These are phyloP conservation scores for Psilanteris sp. DNA, from an alignment of 1,140 invertebrate species.

Conservation along the genomic window DNA sequence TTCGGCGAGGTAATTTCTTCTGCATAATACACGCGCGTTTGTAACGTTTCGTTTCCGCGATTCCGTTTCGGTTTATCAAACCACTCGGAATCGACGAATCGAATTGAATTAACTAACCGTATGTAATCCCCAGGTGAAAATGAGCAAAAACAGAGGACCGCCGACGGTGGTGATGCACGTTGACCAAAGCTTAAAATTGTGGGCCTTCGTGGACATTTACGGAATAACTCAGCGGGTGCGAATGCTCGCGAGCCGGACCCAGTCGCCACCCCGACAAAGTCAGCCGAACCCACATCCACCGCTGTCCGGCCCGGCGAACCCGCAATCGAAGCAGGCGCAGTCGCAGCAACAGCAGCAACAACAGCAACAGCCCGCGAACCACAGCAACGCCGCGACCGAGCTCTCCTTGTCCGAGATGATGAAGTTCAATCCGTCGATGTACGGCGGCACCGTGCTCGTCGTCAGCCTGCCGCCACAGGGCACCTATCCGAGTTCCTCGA, in stretches of 20 bases:
- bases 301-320: too few relatives aligned
- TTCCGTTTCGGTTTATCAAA: too few relatives aligned
- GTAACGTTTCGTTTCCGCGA: too few relatives aligned
- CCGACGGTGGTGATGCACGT: slow-evolving; percentile 95
- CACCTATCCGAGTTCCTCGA: slow-evolving; percentile 68
- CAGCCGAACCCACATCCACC: slow-evolving; percentile 64
- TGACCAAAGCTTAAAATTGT: slow-evolving; percentile 92
- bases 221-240: slow-evolving; percentile 94
- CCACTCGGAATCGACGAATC: too few relatives aligned
- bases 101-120: too few relatives aligned
- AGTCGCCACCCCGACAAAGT: slow-evolving; percentile 72
- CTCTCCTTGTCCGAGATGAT: slow-evolving; percentile 81
- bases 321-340: not conserved
- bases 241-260: slow-evolving; percentile 81
- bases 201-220: slow-evolving; percentile 98
- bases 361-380: slow-evolving; percentile 71
- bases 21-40: too few relatives aligned
- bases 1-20: slow-evolving; percentile 88
- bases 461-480: slow-evolving; percentile 87
- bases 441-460: slow-evolving; percentile 87
- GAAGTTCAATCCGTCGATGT: slow-evolving; percentile 82
- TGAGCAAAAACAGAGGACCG: slow-evolving; percentile 91
- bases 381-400: slow-evolving; percentile 74
- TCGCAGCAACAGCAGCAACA: slow-evolving; percentile 67
- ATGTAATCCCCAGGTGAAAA: slow-evolving; percentile 81